phyloP scores from a whole-genome alignment of 2,113 vertebrate genomes.

The Tringa solitaria region DNA sequence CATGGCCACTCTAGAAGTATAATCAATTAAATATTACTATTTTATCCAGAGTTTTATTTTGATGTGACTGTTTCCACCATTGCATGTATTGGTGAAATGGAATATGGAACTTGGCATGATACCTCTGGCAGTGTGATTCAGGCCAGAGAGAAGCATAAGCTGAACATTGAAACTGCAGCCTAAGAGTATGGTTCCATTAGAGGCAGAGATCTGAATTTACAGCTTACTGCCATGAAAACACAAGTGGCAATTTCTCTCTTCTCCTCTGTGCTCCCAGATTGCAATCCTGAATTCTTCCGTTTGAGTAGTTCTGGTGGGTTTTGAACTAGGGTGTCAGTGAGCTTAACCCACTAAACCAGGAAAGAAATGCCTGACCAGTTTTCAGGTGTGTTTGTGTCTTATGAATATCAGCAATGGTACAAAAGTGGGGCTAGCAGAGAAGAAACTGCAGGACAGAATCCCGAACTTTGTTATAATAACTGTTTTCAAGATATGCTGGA shows the following conservation, averaged over 20 bases:
- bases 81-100: neutral
- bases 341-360: neutral
- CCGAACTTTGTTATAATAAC: neutral
- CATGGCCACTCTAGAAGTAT: neutral
- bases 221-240: neutral
- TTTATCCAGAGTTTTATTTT: neutral
- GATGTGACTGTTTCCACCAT: neutral
- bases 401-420: neutral
- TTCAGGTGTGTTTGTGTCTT: neutral
- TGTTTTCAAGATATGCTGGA: neutral
- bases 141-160: neutral
- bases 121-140: neutral
- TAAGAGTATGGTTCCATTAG: neutral
- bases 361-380: neutral
- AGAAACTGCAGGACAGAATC: neutral
- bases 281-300: neutral
- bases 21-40: neutral
- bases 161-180: neutral
- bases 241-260: accelerated
- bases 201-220: neutral
- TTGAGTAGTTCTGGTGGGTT: neutral
- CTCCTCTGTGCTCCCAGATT: neutral
- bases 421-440: neutral
- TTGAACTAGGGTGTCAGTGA: neutral
- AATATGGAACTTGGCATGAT: neutral